These are phyloP conservation scores for Pseudachorutes palmiensis DNA, from an alignment of 1,140 invertebrate genomes.

Conservation along the genomic window DNA sequence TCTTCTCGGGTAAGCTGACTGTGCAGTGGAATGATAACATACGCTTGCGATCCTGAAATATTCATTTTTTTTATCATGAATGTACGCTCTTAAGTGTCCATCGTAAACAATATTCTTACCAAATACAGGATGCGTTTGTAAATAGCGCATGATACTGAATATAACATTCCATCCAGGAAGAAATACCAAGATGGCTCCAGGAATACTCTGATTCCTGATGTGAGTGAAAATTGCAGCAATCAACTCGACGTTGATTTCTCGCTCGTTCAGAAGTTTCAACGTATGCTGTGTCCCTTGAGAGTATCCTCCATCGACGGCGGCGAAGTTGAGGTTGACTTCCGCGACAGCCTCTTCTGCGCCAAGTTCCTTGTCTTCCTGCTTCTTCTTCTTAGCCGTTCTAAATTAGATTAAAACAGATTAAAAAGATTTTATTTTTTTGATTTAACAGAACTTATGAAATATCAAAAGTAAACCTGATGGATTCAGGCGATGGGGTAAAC, in stretches of 20 bases:
- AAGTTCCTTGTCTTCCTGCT: constrained; percentile 54
- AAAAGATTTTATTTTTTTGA: neutral
- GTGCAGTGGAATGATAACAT: constrained; percentile 72
- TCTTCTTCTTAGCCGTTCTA: constrained; percentile 50
- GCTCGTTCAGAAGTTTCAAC: constrained; percentile 71
- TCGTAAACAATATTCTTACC: too few species aligned
- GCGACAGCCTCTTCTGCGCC: constrained; percentile 49
- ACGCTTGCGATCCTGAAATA: constrained; percentile 49
- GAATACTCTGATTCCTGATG: constrained; percentile 60
- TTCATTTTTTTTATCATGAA: too few species aligned
- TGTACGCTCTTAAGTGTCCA: too few species aligned
- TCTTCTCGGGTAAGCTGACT: constrained; percentile 84
- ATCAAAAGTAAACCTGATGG: constrained; percentile 28
- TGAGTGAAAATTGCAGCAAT: constrained; percentile 72
- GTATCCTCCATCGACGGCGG: constrained; percentile 48
- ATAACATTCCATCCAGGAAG: constrained; percentile 92
- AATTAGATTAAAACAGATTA: neutral
- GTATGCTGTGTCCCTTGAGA: constrained; percentile 55
- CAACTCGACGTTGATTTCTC: constrained; percentile 84
- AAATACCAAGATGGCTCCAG: constrained; percentile 83
- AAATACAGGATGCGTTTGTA: constrained; percentile 68
- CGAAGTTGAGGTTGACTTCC: constrained; percentile 72
- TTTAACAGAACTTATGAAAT: neutral
- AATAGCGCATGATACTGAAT: constrained; percentile 77
- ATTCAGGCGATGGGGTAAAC: constrained; percentile 36